Conservation (phyloP, 2,888 invertebrate species). For the Cyrtodaria siliqua region DNA sequence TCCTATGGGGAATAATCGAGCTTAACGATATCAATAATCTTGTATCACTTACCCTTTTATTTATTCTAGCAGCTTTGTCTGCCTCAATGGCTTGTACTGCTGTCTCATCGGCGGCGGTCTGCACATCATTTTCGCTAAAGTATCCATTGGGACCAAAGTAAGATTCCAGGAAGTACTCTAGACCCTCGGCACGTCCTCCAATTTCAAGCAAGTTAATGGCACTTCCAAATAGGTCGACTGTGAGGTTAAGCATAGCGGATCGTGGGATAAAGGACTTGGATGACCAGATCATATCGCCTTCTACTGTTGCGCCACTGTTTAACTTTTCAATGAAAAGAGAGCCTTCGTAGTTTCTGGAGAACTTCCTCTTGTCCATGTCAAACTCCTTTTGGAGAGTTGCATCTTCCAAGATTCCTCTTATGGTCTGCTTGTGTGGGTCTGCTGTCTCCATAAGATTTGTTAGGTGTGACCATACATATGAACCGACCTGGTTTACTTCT, state of each 20-base stretch:
- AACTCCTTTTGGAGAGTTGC: slow-evolving; percentile 93
- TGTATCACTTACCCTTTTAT: slow-evolving; percentile 55
- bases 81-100: slow-evolving; percentile 58
- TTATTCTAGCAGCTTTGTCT: slow-evolving; percentile 65
- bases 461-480: slow-evolving; percentile 97
- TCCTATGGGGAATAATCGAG: neutral
- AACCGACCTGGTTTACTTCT: slow-evolving; percentile 92
- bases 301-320: slow-evolving; percentile 87
- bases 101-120: slow-evolving; percentile 55
- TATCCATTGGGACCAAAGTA: slow-evolving; percentile 90
- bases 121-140: slow-evolving; percentile 86
- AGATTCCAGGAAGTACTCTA: slow-evolving; percentile 93
- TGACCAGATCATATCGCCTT: slow-evolving; percentile 84
- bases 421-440: slow-evolving; percentile 93
- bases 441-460: slow-evolving; percentile 95
- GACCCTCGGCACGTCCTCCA: slow-evolving; percentile 94
- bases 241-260: slow-evolving; percentile 84
- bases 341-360: slow-evolving; percentile 95
- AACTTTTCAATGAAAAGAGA: slow-evolving; percentile 93
- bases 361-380: slow-evolving; percentile 94
- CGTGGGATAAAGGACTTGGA: slow-evolving; percentile 84
- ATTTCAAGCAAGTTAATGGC: slow-evolving; percentile 94
- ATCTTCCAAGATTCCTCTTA: slow-evolving; percentile 94
- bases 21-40: no score
- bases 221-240: slow-evolving; percentile 89